Evolutionary conservation across 2,797 vertebrate genomes (phyloP).

Genomic region (Danio albolineatus): DNA sequence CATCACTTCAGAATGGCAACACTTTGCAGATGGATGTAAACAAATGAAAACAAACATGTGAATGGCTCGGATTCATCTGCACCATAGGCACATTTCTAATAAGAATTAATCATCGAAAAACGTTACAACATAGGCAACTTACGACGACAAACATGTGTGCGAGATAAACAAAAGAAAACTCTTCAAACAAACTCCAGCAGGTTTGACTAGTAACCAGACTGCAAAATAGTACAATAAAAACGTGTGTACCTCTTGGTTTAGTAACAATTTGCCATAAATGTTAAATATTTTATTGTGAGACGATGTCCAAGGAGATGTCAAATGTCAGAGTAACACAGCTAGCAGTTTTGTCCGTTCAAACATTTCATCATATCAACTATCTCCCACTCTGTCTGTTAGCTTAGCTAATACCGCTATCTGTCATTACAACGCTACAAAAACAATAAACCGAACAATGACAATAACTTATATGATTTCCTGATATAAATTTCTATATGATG

Average conservation of each 20-base stretch:
- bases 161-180: neutral
- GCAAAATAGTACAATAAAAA: neutral
- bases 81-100: neutral
- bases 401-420: conserved; percentile 59
- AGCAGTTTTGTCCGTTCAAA: neutral
- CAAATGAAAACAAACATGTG: conserved; percentile 3
- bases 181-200: neutral
- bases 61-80: neutral
- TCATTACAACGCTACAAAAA: conserved; percentile 34
- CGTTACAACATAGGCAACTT: neutral
- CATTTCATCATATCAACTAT: conserved; percentile 31
- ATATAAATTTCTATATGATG: neutral
- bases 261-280: neutral
- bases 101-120: conserved; percentile 5
- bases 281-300: neutral
- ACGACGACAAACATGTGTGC: neutral
- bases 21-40: conserved; percentile 6
- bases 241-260: neutral
- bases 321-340: neutral
- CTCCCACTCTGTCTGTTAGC: conserved; percentile 45
- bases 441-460: conserved; percentile 57
- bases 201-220: neutral
- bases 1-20: neutral
- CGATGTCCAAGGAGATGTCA: neutral
- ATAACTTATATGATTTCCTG: neutral